Evolutionary conservation across 2,888 invertebrate genomes (phyloP).

Genomic region (Oscheius myriophilus): DNA sequence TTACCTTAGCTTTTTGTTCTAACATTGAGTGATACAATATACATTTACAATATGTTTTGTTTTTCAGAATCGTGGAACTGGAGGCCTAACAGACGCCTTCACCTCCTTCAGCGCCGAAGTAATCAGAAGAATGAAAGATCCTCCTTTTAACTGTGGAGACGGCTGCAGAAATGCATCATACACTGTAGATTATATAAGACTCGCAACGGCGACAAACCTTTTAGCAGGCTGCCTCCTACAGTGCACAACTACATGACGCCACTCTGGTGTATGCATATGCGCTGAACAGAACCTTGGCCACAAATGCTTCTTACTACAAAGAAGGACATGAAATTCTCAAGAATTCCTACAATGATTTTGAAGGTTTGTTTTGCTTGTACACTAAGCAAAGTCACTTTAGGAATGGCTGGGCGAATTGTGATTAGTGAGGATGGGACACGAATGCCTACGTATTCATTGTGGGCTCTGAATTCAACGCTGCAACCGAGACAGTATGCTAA

Average conservation of each 20-base stretch:
- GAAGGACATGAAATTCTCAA: conserved; percentile 14
- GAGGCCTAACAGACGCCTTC: neutral
- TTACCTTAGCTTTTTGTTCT: too few species aligned
- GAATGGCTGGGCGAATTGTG: conserved; percentile 37
- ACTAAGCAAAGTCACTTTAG: conserved; percentile 28
- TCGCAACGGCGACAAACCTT: neutral
- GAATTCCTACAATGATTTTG: conserved; percentile 21
- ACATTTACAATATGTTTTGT: too few species aligned
- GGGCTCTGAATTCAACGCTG: conserved; percentile 25
- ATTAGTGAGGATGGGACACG: conserved; percentile 35
- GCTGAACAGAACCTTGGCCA: conserved; percentile 40
- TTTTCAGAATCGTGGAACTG: neutral
- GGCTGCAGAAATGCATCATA: conserved; percentile 32
- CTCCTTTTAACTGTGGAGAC: conserved; percentile 50
- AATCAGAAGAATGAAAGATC: conserved; percentile 41
- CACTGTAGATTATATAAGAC: neutral
- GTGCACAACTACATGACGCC: conserved; percentile 49
- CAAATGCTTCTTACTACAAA: conserved; percentile 20
- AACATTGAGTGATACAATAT: too few species aligned
- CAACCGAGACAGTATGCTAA: conserved; percentile 12
- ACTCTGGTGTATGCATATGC: conserved; percentile 44
- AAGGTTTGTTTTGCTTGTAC: conserved; percentile 15
- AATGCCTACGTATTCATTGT: conserved; percentile 36
- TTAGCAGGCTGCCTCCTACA: conserved; percentile 36
- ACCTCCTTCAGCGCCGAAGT: neutral